A percentile compares a stretch with the other conserved stretches of the same genome.
These are phyloP conservation scores for Lateolabrax maculatus DNA, from an alignment of 2,797 vertebrate species.

Conservation along the genomic window DNA sequence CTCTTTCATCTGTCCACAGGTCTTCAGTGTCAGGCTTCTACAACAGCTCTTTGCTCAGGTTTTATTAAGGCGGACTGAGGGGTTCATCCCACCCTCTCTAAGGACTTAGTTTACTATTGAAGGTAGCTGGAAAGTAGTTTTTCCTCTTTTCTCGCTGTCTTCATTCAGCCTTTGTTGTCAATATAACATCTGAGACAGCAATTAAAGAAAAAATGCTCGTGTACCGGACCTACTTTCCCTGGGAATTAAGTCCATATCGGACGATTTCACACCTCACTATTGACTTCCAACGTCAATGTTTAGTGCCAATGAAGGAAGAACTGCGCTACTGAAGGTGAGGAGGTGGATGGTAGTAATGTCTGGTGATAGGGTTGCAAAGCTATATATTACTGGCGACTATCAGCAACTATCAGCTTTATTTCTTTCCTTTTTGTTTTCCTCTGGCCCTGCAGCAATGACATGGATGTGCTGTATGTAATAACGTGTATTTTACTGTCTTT, in stretches of 20 bases:
- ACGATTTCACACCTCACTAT: neutral
- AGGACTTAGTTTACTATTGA: constrained; percentile 21
- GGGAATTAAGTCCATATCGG: neutral
- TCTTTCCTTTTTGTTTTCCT: neutral
- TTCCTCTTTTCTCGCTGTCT: neutral
- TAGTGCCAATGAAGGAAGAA: neutral
- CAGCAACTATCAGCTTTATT: too few relatives aligned
- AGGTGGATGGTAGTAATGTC: neutral
- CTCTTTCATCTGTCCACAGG: constrained; percentile 65
- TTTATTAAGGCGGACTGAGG: constrained; percentile 50
- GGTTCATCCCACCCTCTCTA: constrained; percentile 18
- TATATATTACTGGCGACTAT: too few relatives aligned
- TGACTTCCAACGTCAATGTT: neutral
- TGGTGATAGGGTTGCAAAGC: neutral
- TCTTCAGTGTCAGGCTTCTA: constrained; percentile 47
- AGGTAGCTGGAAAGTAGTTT: constrained; percentile 3
- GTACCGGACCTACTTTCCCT: neutral
- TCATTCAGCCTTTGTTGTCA: constrained; percentile 1
- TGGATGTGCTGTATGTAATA: neutral
- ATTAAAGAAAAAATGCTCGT: neutral
- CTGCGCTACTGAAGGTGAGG: too few relatives aligned
- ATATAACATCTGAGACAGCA: neutral
- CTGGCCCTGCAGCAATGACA: neutral
- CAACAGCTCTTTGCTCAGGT: constrained; percentile 48
- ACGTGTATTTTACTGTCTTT: neutral